Conservation (phyloP, 2,797 vertebrate genomes). For the Mycteria americana region DNA sequence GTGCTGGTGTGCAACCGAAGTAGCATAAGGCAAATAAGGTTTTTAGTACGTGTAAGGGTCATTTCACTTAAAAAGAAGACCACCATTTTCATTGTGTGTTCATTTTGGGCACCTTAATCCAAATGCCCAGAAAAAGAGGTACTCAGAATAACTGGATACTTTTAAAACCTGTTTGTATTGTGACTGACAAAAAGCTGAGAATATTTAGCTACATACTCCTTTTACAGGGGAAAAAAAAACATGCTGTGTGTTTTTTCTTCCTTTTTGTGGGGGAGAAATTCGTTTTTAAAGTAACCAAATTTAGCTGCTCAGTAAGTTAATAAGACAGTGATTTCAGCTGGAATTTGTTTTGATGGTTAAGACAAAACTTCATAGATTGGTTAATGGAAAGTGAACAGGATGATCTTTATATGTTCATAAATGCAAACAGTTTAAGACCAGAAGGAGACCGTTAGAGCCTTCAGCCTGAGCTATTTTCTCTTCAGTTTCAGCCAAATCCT, state of each 20-base stretch:
- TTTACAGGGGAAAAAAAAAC: not conserved
- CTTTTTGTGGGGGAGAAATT: not conserved
- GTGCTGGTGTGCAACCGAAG: not conserved
- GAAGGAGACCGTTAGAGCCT: not conserved
- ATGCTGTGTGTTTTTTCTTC: not conserved
- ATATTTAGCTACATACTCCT: not conserved
- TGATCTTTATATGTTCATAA: not conserved
- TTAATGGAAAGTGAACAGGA: conserved; percentile 12
- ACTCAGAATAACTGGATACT: not conserved
- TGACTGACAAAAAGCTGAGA: not conserved
- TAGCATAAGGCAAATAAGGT: not conserved
- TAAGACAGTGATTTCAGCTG: not conserved
- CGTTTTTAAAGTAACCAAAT: not conserved
- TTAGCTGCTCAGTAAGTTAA: not conserved
- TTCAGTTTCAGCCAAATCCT: not conserved
- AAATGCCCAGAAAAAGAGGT: not conserved
- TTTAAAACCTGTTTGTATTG: not conserved
- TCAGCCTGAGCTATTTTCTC: not conserved
- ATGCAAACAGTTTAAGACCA: conserved; percentile 15
- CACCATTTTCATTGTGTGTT: not conserved
- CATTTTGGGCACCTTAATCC: not conserved
- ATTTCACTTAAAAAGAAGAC: not conserved
- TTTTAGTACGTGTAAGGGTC: not conserved
- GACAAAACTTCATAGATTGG: not conserved
- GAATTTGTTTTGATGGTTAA: conserved; percentile 1